Conservation (phyloP, 2,888 invertebrate genomes). For the Tachina fera region DNA sequence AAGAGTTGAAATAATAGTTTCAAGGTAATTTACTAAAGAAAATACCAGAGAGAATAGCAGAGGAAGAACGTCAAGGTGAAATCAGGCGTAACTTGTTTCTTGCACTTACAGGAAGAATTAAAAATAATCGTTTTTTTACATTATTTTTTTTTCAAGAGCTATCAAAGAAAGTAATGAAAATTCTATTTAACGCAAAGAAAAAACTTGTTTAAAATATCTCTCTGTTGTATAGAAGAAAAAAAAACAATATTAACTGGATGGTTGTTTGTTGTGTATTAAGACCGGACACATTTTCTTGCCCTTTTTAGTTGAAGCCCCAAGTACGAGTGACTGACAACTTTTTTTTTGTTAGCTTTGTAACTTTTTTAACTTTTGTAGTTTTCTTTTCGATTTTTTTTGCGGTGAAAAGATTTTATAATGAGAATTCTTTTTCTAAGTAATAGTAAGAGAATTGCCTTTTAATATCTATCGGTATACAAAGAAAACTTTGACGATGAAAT, state of each 20-base stretch:
- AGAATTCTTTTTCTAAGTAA: not conserved
- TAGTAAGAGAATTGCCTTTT: too few species aligned
- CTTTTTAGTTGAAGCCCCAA: constrained; percentile 39
- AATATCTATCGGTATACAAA: too few species aligned
- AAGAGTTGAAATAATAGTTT: constrained; percentile 66
- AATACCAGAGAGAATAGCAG: constrained; percentile 33
- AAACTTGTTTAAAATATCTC: constrained; percentile 58
- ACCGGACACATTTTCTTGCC: constrained; percentile 54
- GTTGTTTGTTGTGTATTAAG: constrained; percentile 13
- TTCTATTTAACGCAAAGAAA: constrained; percentile 34
- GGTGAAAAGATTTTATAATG: not conserved
- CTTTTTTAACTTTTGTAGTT: constrained; percentile 63
- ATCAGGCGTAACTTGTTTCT: constrained; percentile 63
- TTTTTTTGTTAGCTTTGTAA: constrained; percentile 34
- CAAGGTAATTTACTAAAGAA: constrained; percentile 68
- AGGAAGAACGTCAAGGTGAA: constrained; percentile 63
- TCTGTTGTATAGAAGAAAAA: constrained; percentile 38
- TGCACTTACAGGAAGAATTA: constrained; percentile 40
- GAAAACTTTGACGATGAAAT: too few species aligned
- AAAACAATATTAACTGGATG: constrained; percentile 39
- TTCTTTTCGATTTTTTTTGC: not conserved
- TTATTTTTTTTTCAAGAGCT: constrained; percentile 1
- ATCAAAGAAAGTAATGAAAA: constrained; percentile 59
- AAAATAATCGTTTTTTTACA: constrained; percentile 17
- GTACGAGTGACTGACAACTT: constrained; percentile 16